phyloP scores from a whole-genome alignment of 1,140 invertebrate genomes.

The Paraescarpia echinospica region DNA sequence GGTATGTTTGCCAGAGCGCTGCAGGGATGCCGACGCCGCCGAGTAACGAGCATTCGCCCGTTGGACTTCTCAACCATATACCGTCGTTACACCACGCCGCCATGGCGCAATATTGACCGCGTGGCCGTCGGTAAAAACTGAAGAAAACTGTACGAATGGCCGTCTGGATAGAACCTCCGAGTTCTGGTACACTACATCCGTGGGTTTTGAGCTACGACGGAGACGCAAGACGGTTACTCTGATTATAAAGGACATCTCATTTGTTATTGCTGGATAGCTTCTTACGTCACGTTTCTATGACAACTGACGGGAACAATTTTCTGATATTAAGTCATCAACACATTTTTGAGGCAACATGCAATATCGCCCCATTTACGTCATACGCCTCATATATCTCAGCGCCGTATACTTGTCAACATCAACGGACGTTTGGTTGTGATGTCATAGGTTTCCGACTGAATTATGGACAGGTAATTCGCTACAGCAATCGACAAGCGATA shows the following conservation, averaged over 20 bases:
- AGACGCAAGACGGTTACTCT: neutral
- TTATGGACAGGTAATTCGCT: no score
- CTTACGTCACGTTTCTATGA: neutral
- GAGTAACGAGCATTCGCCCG: conserved; percentile 63
- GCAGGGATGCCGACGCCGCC: conserved; percentile 61
- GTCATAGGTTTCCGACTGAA: neutral
- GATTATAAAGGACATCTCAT: no score
- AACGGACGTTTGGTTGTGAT: neutral
- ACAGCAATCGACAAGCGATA: no score
- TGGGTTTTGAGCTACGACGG: neutral
- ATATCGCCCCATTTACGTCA: neutral
- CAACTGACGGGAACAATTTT: neutral
- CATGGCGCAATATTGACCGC: conserved; percentile 42
- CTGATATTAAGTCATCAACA: neutral
- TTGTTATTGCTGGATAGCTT: no score
- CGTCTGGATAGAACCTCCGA: neutral
- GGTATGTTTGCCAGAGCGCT: conserved; percentile 67
- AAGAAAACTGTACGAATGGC: neutral
- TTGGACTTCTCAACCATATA: conserved; percentile 63
- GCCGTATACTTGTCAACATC: neutral
- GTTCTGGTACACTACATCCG: neutral
- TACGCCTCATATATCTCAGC: neutral
- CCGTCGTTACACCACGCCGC: conserved; percentile 58
- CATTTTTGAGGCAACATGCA: neutral
- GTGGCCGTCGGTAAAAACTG: neutral